phyloP scores from a whole-genome alignment of 2,113 vertebrate species.

The Eubucco bourcierii region DNA sequence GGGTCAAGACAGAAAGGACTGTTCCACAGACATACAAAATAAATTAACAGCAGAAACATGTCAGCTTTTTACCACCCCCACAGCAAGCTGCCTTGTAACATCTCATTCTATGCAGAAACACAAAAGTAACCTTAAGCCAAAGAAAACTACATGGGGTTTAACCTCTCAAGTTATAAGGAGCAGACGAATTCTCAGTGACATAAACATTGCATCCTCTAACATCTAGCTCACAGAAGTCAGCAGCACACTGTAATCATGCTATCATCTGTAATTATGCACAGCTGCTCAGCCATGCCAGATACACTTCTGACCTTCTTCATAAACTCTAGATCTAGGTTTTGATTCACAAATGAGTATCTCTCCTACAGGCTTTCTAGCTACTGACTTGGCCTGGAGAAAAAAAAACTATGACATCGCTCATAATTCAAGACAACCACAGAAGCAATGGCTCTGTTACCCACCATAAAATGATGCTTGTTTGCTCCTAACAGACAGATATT shows the following conservation, averaged over 20 bases:
- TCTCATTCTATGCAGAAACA: neutral
- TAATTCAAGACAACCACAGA: neutral
- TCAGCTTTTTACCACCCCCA: neutral
- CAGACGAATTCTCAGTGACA: neutral
- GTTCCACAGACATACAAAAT: neutral
- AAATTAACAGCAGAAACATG: neutral
- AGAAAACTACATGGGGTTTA: neutral
- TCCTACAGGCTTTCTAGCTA: neutral
- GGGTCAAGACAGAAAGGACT: neutral
- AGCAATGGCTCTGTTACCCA: neutral
- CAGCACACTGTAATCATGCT: neutral
- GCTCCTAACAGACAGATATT: neutral
- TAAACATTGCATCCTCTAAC: neutral
- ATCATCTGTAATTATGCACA: neutral
- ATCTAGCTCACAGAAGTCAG: neutral
- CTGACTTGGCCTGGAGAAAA: neutral
- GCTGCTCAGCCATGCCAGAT: neutral
- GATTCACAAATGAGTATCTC: neutral
- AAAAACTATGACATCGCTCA: neutral
- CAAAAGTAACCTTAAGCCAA: neutral
- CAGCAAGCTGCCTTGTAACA: neutral
- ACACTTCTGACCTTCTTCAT: neutral
- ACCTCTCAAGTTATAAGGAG: neutral
- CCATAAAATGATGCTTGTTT: neutral
- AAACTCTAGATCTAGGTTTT: neutral